A percentile compares a stretch with the other conserved stretches of the same genome.
Evolutionary conservation across 2,797 vertebrate genomes (phyloP).

Genomic region (Numenius phaeopus): DNA sequence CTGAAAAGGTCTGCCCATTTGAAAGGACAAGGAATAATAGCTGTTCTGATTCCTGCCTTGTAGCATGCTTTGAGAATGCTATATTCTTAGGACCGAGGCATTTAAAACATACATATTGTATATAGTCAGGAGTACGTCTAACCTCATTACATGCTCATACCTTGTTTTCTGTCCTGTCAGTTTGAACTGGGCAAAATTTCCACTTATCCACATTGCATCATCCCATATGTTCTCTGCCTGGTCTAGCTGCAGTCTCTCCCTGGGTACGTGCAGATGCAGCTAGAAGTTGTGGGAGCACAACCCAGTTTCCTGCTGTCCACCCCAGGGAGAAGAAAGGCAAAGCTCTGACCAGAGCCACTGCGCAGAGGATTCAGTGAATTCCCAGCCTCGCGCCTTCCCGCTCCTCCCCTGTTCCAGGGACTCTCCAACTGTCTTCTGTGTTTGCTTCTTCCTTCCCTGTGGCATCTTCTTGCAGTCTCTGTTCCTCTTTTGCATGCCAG

Average conservation of each 20-base stretch:
- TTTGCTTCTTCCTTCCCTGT: constrained; percentile 6
- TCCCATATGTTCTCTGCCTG: background rate
- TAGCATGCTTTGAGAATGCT: background rate
- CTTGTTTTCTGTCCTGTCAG: background rate
- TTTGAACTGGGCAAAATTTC: background rate
- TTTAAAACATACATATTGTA: background rate
- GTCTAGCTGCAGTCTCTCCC: background rate
- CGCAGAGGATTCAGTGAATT: background rate
- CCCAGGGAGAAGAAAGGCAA: background rate
- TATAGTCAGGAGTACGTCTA: background rate
- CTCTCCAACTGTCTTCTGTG: background rate
- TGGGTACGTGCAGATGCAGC: background rate
- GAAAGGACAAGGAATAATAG: background rate
- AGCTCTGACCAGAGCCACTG: background rate
- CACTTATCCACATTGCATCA: background rate
- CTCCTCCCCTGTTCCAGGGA: background rate
- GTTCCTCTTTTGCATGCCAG: background rate
- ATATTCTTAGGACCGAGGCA: background rate
- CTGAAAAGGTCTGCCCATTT: background rate
- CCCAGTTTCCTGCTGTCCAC: background rate
- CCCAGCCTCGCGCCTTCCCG: background rate
- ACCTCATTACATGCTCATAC: background rate
- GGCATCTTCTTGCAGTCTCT: background rate
- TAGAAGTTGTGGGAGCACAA: background rate
- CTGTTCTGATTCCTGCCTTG: background rate